phyloP scores from a whole-genome alignment of 2,797 vertebrate genomes.

The Macropus fuliginosus region DNA sequence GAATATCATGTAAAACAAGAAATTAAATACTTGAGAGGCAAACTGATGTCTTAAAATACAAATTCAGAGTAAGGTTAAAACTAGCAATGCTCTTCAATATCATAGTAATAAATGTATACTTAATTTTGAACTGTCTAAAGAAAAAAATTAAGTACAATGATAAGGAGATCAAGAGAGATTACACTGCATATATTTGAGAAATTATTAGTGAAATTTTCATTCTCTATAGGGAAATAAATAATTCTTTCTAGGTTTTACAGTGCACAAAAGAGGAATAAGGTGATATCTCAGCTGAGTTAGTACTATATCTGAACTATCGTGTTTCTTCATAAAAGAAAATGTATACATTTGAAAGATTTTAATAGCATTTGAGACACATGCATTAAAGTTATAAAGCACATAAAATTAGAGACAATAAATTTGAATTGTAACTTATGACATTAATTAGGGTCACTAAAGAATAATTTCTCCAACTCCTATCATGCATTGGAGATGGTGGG shows the following conservation, averaged over 20 bases:
- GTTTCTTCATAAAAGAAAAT: neutral
- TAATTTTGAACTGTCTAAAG: neutral
- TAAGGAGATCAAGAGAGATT: neutral
- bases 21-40: neutral
- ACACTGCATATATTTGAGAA: neutral
- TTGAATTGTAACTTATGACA: neutral
- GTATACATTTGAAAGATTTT: neutral
- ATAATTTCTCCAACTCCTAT: neutral
- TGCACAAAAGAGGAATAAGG: neutral
- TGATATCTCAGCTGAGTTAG: neutral
- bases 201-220: neutral
- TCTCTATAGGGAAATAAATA: neutral
- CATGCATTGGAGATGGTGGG: too few relatives aligned
- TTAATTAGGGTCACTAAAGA: neutral
- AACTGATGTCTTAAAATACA: conserved; percentile 37
- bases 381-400: neutral
- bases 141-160: neutral
- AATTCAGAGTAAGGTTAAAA: conserved; percentile 25
- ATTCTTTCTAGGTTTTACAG: neutral
- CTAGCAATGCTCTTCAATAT: neutral
- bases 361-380: neutral
- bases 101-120: neutral
- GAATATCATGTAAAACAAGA: conserved; percentile 42
- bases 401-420: neutral
- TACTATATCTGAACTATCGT: neutral